A percentile compares a stretch with the other conserved stretches of the same genome.
Conservation (phyloP, 2,113 vertebrate species). For the Campylomormyrus tamandua region DNA sequence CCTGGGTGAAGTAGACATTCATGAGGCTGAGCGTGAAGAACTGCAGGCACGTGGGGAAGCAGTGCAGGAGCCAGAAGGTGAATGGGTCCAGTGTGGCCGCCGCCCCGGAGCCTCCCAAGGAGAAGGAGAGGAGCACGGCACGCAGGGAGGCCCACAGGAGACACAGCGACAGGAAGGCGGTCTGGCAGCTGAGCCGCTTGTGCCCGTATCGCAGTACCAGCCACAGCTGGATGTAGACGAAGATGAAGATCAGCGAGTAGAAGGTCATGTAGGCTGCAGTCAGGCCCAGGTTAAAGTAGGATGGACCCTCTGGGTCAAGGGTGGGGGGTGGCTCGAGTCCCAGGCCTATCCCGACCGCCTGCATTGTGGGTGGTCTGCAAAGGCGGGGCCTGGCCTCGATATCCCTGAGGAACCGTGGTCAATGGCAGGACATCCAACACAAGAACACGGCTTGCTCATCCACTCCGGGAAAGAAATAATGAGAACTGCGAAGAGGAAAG, state of each 20-base stretch:
- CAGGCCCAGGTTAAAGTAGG: constrained; percentile 81
- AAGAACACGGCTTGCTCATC: background rate
- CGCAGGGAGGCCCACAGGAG: constrained; percentile 90
- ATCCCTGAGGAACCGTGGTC: background rate
- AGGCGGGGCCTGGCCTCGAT: constrained; percentile 9
- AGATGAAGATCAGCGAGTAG: constrained; percentile 86
- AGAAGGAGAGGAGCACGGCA: constrained; percentile 92
- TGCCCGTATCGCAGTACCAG: constrained; percentile 86
- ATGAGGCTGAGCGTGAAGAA: constrained; percentile 95
- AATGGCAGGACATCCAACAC: background rate
- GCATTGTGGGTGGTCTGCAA: constrained; percentile 37
- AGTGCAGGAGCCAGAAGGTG: constrained; percentile 94
- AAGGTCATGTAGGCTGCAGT: constrained; percentile 86
- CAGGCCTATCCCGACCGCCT: constrained; percentile 32
- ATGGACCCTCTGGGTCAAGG: constrained; percentile 77
- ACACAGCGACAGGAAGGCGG: constrained; percentile 92
- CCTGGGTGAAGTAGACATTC: constrained; percentile 95
- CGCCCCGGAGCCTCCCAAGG: constrained; percentile 82
- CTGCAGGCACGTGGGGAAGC: constrained; percentile 93
- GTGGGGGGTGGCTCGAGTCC: constrained; percentile 64
- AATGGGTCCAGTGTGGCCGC: constrained; percentile 84
- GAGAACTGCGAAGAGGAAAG: background rate
- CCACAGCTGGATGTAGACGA: constrained; percentile 90
- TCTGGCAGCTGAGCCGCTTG: constrained; percentile 94
- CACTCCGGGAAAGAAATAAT: background rate